Percentiles rank a stretch among this genome's conserved stretches.
phyloP scores from a whole-genome alignment of 30 jellyfish, hydroid and myxozoan genomes.

The Kudoa iwatai region DNA sequence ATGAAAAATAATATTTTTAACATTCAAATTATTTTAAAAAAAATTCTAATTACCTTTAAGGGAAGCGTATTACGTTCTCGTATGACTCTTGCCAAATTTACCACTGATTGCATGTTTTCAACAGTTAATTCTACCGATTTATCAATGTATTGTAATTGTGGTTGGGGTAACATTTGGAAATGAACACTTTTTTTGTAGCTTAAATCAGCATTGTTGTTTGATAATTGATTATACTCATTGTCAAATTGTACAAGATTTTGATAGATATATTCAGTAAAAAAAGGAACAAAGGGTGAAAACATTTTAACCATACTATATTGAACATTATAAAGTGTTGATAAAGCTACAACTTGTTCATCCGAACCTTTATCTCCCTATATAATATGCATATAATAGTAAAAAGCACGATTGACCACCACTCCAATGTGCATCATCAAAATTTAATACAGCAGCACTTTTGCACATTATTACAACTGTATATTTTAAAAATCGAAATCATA shows the following conservation, averaged over 20 bases:
- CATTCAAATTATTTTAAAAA: too few relatives aligned
- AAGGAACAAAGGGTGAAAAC: conserved; percentile 67
- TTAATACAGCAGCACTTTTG: too few relatives aligned
- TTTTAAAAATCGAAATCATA: too few relatives aligned
- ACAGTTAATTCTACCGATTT: conserved; percentile 45
- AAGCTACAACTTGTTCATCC: conserved; percentile 18
- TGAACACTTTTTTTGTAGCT: conserved; percentile 50
- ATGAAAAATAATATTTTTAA: not conserved
- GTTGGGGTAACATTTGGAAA: conserved; percentile 34
- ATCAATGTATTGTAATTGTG: conserved; percentile 32
- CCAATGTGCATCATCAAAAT: too few relatives aligned
- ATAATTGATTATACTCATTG: conserved; percentile 3
- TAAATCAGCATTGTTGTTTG: too few relatives aligned
- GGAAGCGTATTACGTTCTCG: conserved; percentile 64
- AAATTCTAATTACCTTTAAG: too few relatives aligned
- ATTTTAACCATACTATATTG: conserved; percentile 17
- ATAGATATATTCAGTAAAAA: conserved; percentile 45
- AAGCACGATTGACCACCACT: too few relatives aligned
- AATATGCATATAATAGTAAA: too few relatives aligned
- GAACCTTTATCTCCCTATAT: conserved; percentile 48
- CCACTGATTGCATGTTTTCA: conserved; percentile 32
- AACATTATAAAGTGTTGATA: conserved; percentile 26
- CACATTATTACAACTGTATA: too few relatives aligned
- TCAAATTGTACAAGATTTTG: conserved; percentile 24
- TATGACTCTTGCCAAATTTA: conserved; percentile 48